phyloP scores from a whole-genome alignment of 2,113 vertebrate species.

The Sinocyclocheilus anshuiensis region DNA sequence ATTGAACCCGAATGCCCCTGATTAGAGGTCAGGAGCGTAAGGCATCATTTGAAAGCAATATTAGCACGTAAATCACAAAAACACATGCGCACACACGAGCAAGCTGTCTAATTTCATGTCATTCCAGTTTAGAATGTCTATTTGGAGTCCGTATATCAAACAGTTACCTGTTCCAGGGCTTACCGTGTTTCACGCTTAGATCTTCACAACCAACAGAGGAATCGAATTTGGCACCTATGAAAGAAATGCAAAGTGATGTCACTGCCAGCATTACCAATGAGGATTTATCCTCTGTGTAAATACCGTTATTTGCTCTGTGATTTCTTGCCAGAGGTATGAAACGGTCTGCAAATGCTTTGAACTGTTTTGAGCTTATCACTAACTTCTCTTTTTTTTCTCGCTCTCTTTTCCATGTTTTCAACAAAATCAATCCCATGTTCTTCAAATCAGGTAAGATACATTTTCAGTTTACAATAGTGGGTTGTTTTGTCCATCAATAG shows the following conservation, averaged over 20 bases:
- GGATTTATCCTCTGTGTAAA: constrained; percentile 47
- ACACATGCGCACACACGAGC: background rate
- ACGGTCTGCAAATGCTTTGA: background rate
- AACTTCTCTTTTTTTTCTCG: constrained; percentile 15
- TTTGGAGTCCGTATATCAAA: constrained; percentile 48
- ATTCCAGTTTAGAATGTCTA: constrained; percentile 20
- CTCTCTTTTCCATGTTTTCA: background rate
- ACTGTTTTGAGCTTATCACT: constrained; percentile 26
- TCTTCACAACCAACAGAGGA: constrained; percentile 41
- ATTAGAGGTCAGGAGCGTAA: constrained; percentile 46
- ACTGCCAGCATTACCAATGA: constrained; percentile 47
- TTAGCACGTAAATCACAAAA: background rate
- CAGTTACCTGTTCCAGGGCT: constrained; percentile 47
- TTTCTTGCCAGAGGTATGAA: constrained; percentile 47
- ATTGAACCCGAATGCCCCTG: constrained; percentile 61
- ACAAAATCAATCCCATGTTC: constrained; percentile 17
- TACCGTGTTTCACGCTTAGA: constrained; percentile 37
- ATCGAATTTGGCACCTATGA: constrained; percentile 38
- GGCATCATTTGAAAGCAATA: background rate
- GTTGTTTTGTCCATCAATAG: background rate
- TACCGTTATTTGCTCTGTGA: constrained; percentile 45
- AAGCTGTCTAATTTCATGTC: background rate
- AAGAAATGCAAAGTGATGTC: constrained; percentile 40
- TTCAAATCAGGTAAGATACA: constrained; percentile 48
- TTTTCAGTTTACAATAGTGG: background rate